Evolutionary conservation across 2,797 vertebrate genomes (phyloP).

Genomic region (Megaceryle alcyon): DNA sequence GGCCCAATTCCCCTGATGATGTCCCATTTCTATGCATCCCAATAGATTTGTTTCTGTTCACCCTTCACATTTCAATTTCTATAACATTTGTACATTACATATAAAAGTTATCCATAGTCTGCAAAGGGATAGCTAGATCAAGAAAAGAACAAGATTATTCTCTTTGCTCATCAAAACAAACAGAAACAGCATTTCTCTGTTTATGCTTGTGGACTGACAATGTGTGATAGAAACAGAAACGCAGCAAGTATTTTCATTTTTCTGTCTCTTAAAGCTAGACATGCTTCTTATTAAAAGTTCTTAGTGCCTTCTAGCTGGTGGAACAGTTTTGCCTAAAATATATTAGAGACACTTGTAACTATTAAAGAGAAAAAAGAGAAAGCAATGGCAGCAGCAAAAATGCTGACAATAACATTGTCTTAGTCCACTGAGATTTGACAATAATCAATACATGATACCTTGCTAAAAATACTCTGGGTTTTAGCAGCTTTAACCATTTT

Average conservation of each 20-base stretch:
- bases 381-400: constrained; percentile 36
- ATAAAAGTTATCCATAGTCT: neutral
- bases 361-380: neutral
- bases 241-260: neutral
- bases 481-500: neutral
- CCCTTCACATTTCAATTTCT: neutral
- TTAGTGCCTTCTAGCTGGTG: neutral
- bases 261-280: neutral
- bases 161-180: neutral
- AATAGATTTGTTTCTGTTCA: neutral
- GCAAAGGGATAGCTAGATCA: neutral
- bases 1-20: neutral
- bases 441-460: constrained; percentile 5
- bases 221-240: neutral
- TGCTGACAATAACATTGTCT: neutral
- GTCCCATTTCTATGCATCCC: neutral
- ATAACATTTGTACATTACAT: neutral
- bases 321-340: neutral
- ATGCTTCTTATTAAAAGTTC: neutral
- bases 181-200: neutral
- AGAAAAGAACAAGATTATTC: neutral
- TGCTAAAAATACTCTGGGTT: constrained; percentile 15
- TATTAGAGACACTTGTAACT: neutral
- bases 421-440: neutral
- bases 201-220: neutral